A percentile compares a stretch with the other conserved stretches of the same genome.
Evolutionary conservation across 2,888 invertebrate genomes (phyloP).

Genomic region (Zhuqinia jingwanae): DNA sequence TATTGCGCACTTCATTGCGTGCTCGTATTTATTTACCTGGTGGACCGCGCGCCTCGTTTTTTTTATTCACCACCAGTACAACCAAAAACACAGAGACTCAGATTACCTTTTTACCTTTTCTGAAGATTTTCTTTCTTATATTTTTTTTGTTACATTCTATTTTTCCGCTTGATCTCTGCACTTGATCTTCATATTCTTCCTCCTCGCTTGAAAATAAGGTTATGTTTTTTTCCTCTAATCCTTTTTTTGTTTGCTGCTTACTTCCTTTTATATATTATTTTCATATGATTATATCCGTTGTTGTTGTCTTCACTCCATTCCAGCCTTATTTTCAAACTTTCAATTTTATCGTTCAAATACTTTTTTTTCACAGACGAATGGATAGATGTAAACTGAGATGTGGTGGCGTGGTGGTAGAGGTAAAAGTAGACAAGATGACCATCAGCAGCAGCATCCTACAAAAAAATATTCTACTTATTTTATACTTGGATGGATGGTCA

Average conservation of each 20-base stretch:
- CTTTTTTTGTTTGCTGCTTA: neutral
- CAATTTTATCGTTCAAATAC: slow-evolving; percentile 52
- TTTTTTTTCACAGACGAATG: slow-evolving; percentile 28
- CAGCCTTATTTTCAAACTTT: slow-evolving; percentile 2
- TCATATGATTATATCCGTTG: too few relatives aligned
- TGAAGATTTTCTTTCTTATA: slow-evolving; percentile 22
- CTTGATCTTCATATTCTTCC: slow-evolving; percentile 16
- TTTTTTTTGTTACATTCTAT: neutral
- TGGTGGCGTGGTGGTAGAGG: neutral
- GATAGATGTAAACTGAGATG: slow-evolving; percentile 47
- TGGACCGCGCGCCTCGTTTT: neutral
- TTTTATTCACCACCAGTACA: neutral
- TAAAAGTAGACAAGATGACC: slow-evolving; percentile 60
- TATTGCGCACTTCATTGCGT: slow-evolving; percentile 37
- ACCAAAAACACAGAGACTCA: slow-evolving; percentile 26
- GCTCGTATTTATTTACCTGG: slow-evolving; percentile 61
- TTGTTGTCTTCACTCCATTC: neutral
- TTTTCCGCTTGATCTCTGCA: slow-evolving; percentile 36
- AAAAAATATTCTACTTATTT: neutral
- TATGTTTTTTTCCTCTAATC: neutral
- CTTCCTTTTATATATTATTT: neutral
- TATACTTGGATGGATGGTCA: slow-evolving; percentile 45
- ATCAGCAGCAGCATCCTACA: slow-evolving; percentile 33
- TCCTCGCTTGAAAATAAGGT: neutral
- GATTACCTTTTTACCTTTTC: slow-evolving; percentile 38